Base-by-base conservation (phyloP, 2,888 invertebrate genomes). In the Pocota personata region DNA sequence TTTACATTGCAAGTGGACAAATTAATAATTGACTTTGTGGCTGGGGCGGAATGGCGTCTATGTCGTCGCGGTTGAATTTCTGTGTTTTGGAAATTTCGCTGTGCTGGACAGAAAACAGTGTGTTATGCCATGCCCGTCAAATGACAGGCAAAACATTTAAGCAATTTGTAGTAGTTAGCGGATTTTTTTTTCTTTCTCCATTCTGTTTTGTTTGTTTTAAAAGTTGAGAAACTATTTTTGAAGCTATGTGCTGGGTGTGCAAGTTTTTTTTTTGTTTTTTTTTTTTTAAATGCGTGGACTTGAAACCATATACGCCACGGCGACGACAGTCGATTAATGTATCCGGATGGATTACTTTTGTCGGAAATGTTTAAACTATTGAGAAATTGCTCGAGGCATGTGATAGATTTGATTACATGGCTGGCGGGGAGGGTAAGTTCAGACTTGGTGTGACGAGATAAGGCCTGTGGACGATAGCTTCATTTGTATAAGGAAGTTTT, bases 161-260 rank as follows among this genome's bases (percentile, higher is more conserved):
- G 57, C 75, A 82, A 82, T 82, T 82, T 60, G 76, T 75, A 35
- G 30, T 55, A 75, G 75, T 82, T 69, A 55, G 55, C 43, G 35
- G 43, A 46, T 32, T 57, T 50, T 62, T 69, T 55, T 8, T 48
- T 62, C 24, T 55, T 58, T 64, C 19, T 43, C n/a, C 12, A 12
- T 30, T 58, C 16, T 10, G 21, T 64, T 35, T 46, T 19, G 24
- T 73, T 62, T 40, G 19, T 57, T 52, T 58, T 69, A 30, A 21
- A 40, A 58, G 52, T 58, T 50, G 27, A 57, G 10, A 27, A 27
- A 77, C 64, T 57, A 30, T 64, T 37, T 78, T 48, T 8, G n/a
- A 8, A 43, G 52, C 2, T 48, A 27, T 35, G 16, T 46, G 58
- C n/a, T 46, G 1, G 3, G 12, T 46, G 35, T 21, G 52, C 21